Base-by-base conservation (phyloP, 2,888 invertebrate species). In the Branchellion lobata region DNA sequence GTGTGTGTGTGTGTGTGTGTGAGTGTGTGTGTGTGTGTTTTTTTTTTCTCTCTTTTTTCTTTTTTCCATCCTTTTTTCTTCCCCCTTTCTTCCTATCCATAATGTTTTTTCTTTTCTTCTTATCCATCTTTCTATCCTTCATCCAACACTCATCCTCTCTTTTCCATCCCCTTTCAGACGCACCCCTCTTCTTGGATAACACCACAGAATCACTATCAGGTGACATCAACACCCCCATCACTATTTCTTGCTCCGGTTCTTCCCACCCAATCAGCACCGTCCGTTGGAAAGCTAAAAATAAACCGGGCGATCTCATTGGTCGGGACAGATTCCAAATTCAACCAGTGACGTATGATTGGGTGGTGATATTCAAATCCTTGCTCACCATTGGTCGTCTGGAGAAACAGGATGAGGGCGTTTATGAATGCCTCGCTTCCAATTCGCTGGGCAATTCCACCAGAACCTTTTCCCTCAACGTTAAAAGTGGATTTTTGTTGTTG, bases 341-440 rank as follows among this genome's bases (percentile, higher is more conserved):
- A 24, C 61, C 61, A n/a, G 24, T 24, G 5, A n/a, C 3, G 5
- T 24, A 57, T 57, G n/a, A 24, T 57, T 57, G 61, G 61, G 61
- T 5, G 24, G 61, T 57, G 61, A 24, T 24, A 5, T 57, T 57
- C 21, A n/a, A 57, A 24, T 57, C 61, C 3, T 18, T 5, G 61
- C 61, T 57, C 5, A 3, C 24, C n/a, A 57, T 57, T 57, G n/a
- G 61, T 18, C n/a, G 21, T 5, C 21, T 57, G 61, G 3, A 57
- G n/a, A 24, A 14, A 3, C 21, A 18, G 21, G 61, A 57, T 57
- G 61, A n/a, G 14, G 61, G 61, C 21, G 21, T 24, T 24, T 57
- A 57, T 57, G 61, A 57, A 57, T 57, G 61, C n/a, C 5, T 24
- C 3, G 61, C n/a, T 57, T 57, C 61, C 24, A 57, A 57, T 57